Evolutionary conservation across 2,888 invertebrate species (phyloP), one percentile per base, ranked within the genome.

Genomic region (Criorhina ranunculi): DNA sequence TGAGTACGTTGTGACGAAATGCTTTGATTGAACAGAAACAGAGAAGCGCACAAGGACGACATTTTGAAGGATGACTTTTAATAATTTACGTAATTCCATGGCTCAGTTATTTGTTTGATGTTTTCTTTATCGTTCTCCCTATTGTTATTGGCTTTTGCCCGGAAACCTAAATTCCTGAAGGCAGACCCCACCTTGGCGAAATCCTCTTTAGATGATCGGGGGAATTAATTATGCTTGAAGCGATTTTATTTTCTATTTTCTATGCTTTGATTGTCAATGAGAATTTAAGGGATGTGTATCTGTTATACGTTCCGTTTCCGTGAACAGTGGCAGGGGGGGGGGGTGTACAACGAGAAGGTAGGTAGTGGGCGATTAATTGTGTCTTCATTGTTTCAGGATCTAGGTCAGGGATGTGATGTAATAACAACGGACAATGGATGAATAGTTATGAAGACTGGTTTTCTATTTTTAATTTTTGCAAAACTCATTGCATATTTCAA

Each of bases 321-420:
- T 57, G 57, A 76, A 64, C 64, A n/a, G n/a, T n/a, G n/a, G n/a
- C n/a, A n/a, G n/a, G n/a, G n/a, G n/a, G n/a, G n/a, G n/a, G n/a
- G n/a, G n/a, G n/a, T n/a, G n/a, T n/a, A n/a, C n/a, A 64, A 70
- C 42, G 35, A 76, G 24, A 4, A 24, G 24, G 24, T 1, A 3
- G 24, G 24, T 4, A 24, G 24, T 55, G 35, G 19, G 51, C 70
- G 60, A 72, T 60, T 51, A 70, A 69, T 57, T 46, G 67, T 53
- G n/a, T 66, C 59, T 60, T 55, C 51, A 51, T 81, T 76, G 67
- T 81, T 4, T 24, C 5, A n/a, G 35, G 40, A 70, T 35, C 15
- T 72, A 60, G 82, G 82, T 82, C 82, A 82, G 66, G 77, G 82
- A 82, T 81, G 53, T 49, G 46, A 35, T 57, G 29, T n/a, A 75